Evolutionary conservation across 2,797 vertebrate species (phyloP).

Genomic region (Arrhamphus sclerolepis): DNA sequence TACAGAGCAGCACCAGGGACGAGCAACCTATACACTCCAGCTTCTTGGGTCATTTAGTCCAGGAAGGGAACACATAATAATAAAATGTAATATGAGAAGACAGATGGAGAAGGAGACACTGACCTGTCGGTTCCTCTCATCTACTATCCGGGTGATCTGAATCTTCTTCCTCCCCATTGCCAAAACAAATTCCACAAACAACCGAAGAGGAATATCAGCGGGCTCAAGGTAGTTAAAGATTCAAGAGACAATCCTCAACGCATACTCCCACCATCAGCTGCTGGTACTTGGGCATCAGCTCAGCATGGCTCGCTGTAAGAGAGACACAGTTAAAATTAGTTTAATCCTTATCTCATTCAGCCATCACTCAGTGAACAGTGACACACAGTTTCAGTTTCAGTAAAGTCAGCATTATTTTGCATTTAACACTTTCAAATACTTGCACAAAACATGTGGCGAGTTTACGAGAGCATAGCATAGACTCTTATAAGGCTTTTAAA

Average conservation of each 20-base stretch:
- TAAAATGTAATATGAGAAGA: not conserved
- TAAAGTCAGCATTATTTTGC: not conserved
- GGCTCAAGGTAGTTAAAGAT: slow-evolving; percentile 47
- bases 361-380: not conserved
- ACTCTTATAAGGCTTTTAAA: too few species aligned
- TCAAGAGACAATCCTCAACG: slow-evolving; percentile 74
- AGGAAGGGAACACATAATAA: not conserved
- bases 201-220: slow-evolving; percentile 74
- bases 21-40: not conserved
- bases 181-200: slow-evolving; percentile 69
- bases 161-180: slow-evolving; percentile 99
- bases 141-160: slow-evolving; percentile 95
- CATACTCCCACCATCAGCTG: slow-evolving; percentile 66
- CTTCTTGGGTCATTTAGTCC: not conserved
- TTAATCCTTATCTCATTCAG: not conserved
- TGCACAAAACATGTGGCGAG: not conserved
- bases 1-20: not conserved
- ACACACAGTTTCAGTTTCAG: not conserved
- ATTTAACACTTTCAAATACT: slow-evolving; percentile 6
- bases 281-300: slow-evolving; percentile 45
- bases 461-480: not conserved
- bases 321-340: slow-evolving; percentile 19
- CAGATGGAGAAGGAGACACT: slow-evolving; percentile 16
- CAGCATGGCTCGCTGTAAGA: slow-evolving; percentile 56
- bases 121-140: slow-evolving; percentile 98